Base-by-base conservation (phyloP, 1,140 invertebrate species). In the Aphelinus certus region DNA sequence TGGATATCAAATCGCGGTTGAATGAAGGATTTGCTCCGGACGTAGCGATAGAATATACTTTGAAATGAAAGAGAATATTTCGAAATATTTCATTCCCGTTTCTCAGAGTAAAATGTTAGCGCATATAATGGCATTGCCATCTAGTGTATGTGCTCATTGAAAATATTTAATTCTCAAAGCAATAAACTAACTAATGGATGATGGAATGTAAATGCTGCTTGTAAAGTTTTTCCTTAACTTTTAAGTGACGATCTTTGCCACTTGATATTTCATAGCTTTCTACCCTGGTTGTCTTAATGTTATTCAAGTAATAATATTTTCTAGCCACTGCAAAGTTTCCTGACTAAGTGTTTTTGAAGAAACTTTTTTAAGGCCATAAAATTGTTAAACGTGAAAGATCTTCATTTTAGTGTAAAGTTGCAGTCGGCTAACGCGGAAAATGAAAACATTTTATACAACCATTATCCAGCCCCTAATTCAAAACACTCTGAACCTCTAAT, bases 171-270 rank as follows among this genome's bases (percentile, higher is more conserved):
- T 26, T 26, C 26, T 26, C 26, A 26, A 26, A 26, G 26, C 26
- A 26, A 26, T 26, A 26, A 26, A 26, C 26, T 26, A 26, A 26
- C 26, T 26, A 26, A 26, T 26, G 26, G 26, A 26, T 26, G 26
- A 26, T 26, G 26, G 26, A 26, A 26, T 26, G 26, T 84, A 83
- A 85, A 84, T 82, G 80, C 83, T 83, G 26, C 64, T 66, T 53
- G 65, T 56, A 51, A 67, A 56, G 56, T 67, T 49, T 67, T 67
- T 67, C 26, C 26, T 26, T 0, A 26, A 26, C 26, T 26, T 26
- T 26, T 26, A 26, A 26, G 26, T 26, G 26, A 26, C 26, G 26
- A 26, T 26, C 26, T 26, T 26, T 26, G 26, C 26, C 26, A 26
- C 26, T 26, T 26, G 26, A 26, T 26, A 26, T 26, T 26, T 26